A percentile compares a stretch with the other conserved stretches of the same genome.
These are phyloP conservation scores for Platygyra sinensis DNA, from an alignment of 64 coral and sea anemone species.

Conservation along the genomic window DNA sequence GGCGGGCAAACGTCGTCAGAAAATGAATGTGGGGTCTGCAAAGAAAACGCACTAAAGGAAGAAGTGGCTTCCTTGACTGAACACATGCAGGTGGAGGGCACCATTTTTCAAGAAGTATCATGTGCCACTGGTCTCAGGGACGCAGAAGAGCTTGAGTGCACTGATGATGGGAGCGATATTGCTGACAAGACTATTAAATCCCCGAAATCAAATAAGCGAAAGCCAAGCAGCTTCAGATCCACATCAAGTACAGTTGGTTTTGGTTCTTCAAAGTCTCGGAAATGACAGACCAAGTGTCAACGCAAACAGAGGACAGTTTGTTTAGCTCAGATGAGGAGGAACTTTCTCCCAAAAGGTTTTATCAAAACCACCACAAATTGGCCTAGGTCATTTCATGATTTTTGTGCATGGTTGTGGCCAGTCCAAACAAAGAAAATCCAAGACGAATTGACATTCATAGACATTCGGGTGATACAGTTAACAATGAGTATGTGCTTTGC, in stretches of 20 bases:
- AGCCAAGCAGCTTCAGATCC: background rate
- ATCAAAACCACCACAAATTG: no score
- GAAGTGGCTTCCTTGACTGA: background rate
- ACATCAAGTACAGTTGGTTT: background rate
- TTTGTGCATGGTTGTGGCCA: background rate
- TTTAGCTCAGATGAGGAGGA: constrained; percentile 8
- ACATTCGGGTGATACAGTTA: constrained; percentile 6
- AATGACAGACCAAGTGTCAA: background rate
- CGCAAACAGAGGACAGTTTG: background rate
- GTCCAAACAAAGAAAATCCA: constrained; percentile 9
- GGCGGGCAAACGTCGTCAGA: background rate
- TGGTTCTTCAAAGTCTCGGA: background rate
- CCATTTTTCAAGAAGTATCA: background rate
- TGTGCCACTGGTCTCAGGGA: background rate
- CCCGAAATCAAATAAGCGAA: background rate
- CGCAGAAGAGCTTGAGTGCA: background rate
- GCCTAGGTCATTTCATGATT: constrained; percentile 5
- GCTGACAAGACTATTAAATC: background rate
- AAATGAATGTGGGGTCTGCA: background rate
- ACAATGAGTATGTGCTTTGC: background rate
- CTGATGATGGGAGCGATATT: background rate
- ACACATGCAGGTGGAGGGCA: background rate
- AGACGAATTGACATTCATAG: constrained; percentile 19
- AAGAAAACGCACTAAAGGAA: background rate
- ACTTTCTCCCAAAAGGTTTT: background rate